Percentiles rank a stretch among this genome's conserved stretches.
Conservation (phyloP, 2,113 vertebrate genomes). For the Eudyptes chrysolophus region DNA sequence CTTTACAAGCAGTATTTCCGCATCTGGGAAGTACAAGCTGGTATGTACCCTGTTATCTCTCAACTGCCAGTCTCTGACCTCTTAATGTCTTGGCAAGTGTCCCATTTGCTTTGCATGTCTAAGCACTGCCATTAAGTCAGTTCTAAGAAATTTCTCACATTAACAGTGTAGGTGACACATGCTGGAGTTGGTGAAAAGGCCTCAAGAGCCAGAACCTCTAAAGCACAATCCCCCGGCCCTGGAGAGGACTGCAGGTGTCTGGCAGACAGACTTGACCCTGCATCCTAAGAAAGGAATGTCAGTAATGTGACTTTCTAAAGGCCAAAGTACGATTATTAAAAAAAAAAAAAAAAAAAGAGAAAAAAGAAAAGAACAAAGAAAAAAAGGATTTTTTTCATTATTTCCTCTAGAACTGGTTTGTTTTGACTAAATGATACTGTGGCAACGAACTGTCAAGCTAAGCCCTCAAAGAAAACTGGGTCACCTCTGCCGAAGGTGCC, state of each 20-base stretch:
- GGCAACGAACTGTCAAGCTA: neutral
- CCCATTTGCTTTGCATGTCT: neutral
- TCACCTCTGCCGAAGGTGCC: neutral
- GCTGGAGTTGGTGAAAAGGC: neutral
- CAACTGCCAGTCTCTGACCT: neutral
- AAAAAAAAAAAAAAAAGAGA: too few species aligned
- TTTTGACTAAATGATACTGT: neutral
- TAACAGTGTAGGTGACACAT: neutral
- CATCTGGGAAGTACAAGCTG: neutral
- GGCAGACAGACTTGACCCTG: neutral
- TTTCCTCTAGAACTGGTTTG: neutral
- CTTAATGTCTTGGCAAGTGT: neutral
- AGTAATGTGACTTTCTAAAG: neutral
- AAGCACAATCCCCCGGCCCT: neutral
- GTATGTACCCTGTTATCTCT: neutral
- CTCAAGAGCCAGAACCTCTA: neutral
- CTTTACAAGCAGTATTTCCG: neutral
- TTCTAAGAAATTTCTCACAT: conserved; percentile 8
- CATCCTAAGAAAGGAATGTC: neutral
- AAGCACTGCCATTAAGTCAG: neutral
- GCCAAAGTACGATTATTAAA: neutral
- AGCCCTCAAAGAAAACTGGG: neutral
- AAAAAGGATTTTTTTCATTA: neutral
- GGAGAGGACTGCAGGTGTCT: neutral
- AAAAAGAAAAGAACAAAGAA: fast-evolving